These are phyloP conservation scores for Phataginus tetradactyla DNA, from an alignment of 2,797 vertebrate species.

Conservation along the genomic window DNA sequence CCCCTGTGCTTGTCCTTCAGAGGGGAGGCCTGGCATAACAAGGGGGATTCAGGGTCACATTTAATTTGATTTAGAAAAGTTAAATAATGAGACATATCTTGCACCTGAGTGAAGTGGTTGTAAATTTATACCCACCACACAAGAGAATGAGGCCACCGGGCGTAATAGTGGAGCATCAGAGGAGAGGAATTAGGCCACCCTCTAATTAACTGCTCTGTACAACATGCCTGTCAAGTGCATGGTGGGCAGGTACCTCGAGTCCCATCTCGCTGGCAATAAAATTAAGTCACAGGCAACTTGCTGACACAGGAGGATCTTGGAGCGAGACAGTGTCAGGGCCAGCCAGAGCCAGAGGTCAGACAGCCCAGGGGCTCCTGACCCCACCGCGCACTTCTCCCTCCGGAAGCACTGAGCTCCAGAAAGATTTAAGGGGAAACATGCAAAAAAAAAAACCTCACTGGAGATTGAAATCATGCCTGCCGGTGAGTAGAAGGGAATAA, in stretches of 20 bases:
- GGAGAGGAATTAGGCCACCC: background rate
- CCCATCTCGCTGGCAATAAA: background rate
- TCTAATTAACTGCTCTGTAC: background rate
- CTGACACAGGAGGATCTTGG: background rate
- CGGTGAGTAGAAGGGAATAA: constrained; percentile 38
- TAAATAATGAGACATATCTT: background rate
- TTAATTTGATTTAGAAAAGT: constrained; percentile 22
- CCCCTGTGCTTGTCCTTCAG: background rate
- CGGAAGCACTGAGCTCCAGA: background rate
- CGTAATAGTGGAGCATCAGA: background rate
- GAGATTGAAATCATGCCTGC: constrained; percentile 22
- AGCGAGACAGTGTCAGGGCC: background rate
- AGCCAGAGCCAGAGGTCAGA: background rate
- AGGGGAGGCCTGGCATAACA: background rate
- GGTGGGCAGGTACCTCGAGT: background rate
- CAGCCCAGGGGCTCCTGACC: background rate
- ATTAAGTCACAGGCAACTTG: background rate
- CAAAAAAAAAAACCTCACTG: background rate
- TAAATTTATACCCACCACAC: background rate
- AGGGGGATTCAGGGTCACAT: background rate
- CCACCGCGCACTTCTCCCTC: background rate
- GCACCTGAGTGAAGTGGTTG: background rate
- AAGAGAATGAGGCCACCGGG: background rate
- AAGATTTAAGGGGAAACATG: constrained; percentile 20
- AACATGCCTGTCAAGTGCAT: background rate